Evolutionary conservation across 2,888 invertebrate species (phyloP).

Genomic region (Orthosia gothica): DNA sequence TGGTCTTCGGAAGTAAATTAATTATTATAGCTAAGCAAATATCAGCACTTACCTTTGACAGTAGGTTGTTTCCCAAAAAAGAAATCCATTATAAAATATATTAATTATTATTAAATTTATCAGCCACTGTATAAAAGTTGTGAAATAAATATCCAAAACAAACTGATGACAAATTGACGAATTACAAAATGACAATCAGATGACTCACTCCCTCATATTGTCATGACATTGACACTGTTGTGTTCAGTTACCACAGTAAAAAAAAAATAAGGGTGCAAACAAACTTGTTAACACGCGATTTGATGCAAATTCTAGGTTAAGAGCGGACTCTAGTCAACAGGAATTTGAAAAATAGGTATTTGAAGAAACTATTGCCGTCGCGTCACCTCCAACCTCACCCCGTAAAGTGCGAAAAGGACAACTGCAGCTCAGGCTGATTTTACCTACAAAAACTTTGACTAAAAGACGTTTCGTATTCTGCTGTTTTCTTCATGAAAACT

Average conservation of each 20-base stretch:
- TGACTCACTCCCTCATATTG: slow-evolving; percentile 64
- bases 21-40: not conserved
- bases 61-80: slow-evolving; percentile 93
- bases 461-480: too few species aligned
- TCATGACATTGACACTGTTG: slow-evolving; percentile 16
- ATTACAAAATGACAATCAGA: slow-evolving; percentile 42
- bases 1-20: not conserved
- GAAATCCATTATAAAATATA: slow-evolving; percentile 84
- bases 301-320: too few species aligned
- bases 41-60: slow-evolving; percentile 90
- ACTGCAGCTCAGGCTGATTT: too few species aligned
- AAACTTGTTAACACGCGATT: slow-evolving; percentile 1
- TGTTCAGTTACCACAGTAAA: slow-evolving; percentile 19
- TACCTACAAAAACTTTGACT: too few species aligned
- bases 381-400: too few species aligned
- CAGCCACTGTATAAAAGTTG: not conserved
- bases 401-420: too few species aligned
- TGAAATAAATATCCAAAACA: slow-evolving; percentile 43
- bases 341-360: too few species aligned
- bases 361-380: too few species aligned
- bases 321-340: too few species aligned
- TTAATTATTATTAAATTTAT: not conserved
- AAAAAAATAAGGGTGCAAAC: slow-evolving; percentile 5
- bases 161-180: slow-evolving; percentile 47
- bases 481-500: too few species aligned